Conservation (phyloP, 2,797 vertebrate species). For the Bucorvus abyssinicus region DNA sequence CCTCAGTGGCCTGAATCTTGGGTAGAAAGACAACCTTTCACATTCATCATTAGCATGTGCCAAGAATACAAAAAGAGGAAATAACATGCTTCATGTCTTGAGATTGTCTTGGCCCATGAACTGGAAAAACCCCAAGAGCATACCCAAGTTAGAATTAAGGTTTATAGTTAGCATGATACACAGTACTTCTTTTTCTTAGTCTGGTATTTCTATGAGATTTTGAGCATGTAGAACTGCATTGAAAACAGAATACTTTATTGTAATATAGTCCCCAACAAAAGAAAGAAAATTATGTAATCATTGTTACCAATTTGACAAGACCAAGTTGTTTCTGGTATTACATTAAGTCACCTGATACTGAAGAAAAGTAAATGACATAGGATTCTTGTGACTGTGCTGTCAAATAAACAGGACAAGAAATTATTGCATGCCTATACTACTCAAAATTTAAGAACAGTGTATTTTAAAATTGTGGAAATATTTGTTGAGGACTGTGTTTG, state of each 20-base stretch:
- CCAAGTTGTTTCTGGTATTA: background rate
- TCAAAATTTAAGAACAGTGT: background rate
- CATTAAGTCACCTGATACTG: background rate
- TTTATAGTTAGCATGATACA: background rate
- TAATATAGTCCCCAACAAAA: background rate
- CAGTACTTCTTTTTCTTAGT: background rate
- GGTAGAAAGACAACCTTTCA: background rate
- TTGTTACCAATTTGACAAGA: background rate
- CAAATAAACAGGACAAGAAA: background rate
- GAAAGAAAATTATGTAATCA: background rate
- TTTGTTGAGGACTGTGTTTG: background rate
- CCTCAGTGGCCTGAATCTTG: no score
- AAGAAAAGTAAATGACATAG: background rate
- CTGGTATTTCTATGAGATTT: background rate
- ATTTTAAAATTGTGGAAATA: background rate
- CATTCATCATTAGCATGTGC: background rate
- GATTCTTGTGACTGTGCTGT: background rate
- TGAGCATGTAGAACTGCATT: background rate
- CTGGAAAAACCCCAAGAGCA: background rate
- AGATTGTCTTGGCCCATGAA: background rate
- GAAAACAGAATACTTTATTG: background rate
- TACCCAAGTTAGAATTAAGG: background rate
- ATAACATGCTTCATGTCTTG: background rate
- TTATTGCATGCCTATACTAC: background rate
- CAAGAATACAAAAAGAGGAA: background rate